A percentile compares a stretch with the other conserved stretches of the same genome.
Conservation (phyloP, 2,888 invertebrate species). For the Euplagia quadripunctaria region DNA sequence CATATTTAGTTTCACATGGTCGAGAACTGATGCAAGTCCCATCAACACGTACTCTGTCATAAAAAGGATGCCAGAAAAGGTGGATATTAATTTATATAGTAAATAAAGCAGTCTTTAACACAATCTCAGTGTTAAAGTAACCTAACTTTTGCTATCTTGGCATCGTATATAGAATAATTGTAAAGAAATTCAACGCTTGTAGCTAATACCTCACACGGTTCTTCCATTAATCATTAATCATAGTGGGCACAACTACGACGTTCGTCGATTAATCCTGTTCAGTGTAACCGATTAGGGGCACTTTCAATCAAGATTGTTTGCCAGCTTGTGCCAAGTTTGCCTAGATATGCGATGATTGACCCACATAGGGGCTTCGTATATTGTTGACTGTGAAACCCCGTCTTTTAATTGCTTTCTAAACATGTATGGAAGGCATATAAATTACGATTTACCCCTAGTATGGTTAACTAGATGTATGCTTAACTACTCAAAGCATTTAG, state of each 20-base stretch:
- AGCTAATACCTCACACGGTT: constrained; percentile 54
- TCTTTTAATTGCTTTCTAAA: constrained; percentile 45
- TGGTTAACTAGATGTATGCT: neutral
- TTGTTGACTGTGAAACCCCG: constrained; percentile 28
- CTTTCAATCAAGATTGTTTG: constrained; percentile 82
- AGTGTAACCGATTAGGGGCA: constrained; percentile 71
- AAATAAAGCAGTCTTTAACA: neutral
- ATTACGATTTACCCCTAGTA: neutral
- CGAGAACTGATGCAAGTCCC: too few relatives aligned
- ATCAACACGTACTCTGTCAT: too few relatives aligned
- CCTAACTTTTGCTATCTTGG: constrained; percentile 16
- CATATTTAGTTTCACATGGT: too few relatives aligned
- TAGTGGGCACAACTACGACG: constrained; percentile 40
- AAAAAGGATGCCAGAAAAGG: too few relatives aligned
- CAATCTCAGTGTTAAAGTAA: neutral
- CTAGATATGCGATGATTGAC: constrained; percentile 66
- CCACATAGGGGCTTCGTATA: constrained; percentile 59
- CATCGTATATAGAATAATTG: constrained; percentile 44
- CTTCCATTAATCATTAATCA: constrained; percentile 55
- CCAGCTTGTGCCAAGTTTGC: constrained; percentile 71
- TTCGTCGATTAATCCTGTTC: constrained; percentile 62
- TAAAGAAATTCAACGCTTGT: constrained; percentile 47
- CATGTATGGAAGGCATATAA: constrained; percentile 8
- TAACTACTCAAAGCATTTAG: neutral
- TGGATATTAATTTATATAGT: too few relatives aligned